A percentile compares a stretch with the other conserved stretches of the same genome.
Evolutionary conservation across 2,797 vertebrate species (phyloP).

Genomic region (Garrulus glandarius): DNA sequence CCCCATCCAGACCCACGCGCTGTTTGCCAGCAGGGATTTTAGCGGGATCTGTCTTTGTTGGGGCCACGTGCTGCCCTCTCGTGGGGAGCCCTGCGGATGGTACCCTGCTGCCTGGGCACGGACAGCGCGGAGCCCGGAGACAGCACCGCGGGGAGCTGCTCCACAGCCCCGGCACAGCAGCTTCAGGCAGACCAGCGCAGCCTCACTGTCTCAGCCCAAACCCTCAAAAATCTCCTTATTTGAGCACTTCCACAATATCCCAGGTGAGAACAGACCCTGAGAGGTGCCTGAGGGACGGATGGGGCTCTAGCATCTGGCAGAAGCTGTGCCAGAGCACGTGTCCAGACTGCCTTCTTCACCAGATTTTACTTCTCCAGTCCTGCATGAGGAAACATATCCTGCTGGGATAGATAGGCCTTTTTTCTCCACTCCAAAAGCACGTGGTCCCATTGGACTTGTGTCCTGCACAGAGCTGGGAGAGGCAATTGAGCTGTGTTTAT

Average conservation of each 20-base stretch:
- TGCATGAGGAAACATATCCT: background rate
- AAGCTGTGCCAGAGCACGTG: background rate
- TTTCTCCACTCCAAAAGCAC: background rate
- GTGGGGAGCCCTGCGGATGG: background rate
- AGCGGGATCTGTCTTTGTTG: background rate
- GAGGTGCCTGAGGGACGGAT: background rate
- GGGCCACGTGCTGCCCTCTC: constrained; percentile 20
- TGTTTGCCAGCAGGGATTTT: background rate
- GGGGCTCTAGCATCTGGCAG: background rate
- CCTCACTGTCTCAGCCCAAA: background rate
- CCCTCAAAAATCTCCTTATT: background rate
- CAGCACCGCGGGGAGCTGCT: accelerated
- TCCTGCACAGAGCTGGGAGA: background rate
- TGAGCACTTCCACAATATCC: accelerated
- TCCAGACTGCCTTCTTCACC: background rate
- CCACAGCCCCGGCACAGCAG: background rate
- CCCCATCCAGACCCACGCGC: accelerated
- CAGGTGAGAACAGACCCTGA: background rate
- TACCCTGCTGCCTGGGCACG: background rate
- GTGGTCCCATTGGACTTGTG: background rate
- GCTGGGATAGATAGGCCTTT: background rate
- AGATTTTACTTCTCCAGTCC: background rate
- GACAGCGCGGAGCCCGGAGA: background rate
- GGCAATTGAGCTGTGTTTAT: background rate
- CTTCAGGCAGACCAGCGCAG: background rate